phyloP scores from a whole-genome alignment of 2,113 vertebrate genomes.

The Lamprologus sp. region DNA sequence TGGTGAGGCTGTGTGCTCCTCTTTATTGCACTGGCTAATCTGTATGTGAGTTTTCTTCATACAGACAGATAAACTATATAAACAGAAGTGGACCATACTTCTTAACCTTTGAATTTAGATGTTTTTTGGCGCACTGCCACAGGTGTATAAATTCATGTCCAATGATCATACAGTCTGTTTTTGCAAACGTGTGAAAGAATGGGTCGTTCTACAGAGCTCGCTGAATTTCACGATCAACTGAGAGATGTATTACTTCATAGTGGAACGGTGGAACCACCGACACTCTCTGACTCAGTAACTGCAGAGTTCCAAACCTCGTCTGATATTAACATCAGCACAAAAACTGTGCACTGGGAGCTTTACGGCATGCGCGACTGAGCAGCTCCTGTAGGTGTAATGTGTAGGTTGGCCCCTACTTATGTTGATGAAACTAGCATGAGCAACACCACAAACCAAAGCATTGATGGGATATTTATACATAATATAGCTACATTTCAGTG shows the following conservation, averaged over 20 bases:
- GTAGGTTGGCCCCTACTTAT: neutral
- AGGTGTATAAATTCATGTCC: neutral
- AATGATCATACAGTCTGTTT: neutral
- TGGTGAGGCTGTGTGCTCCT: slow-evolving; percentile 72
- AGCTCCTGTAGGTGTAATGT: neutral
- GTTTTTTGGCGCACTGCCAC: neutral
- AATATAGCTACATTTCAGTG: neutral
- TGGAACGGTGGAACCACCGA: neutral
- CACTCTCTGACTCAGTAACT: neutral
- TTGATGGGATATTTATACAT: neutral
- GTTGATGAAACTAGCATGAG: neutral
- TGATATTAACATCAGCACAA: neutral
- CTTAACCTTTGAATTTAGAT: neutral
- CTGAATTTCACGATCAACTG: neutral
- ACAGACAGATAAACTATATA: neutral
- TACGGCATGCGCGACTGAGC: neutral
- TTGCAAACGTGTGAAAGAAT: neutral
- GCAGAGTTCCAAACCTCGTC: neutral
- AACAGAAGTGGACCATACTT: neutral
- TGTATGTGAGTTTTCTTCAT: neutral
- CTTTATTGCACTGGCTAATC: neutral
- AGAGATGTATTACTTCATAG: neutral
- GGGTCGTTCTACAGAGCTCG: neutral
- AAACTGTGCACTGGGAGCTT: neutral
- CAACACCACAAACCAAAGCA: neutral